Base-by-base conservation (phyloP, 1,140 invertebrate species). In the Ceratitis capitata region DNA sequence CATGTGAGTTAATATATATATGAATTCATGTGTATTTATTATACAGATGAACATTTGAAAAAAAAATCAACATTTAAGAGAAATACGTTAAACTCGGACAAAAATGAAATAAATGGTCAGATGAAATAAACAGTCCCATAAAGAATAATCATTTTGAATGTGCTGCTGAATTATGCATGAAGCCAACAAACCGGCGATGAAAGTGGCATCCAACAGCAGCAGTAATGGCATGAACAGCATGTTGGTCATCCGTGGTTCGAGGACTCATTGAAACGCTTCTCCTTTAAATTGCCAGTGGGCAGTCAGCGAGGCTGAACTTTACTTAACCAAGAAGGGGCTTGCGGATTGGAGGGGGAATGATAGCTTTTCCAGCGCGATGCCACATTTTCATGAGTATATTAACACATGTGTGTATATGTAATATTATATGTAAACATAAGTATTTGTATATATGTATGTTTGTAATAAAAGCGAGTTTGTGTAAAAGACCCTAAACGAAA, bases 61-160 rank as follows among this genome's bases (percentile, higher is more conserved):
- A 58, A 49, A 29, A 45, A 42, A 78, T 12, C 42, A 49, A 39
- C 3, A 83, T 23, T n/a, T 58, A 12, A 61, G 23, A 1, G 51
- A 84, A 84, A 45, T 56, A 74, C 47, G 35, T 53, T 12, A 47
- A 82, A 82, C 42, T 56, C 64, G 64, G 9, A 39, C 35, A 61
- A 88, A 91, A 91, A 89, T 90, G 90, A 91, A 90, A 91, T 91
- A 91, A 91, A 91, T 91, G 90, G 90, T 91, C 90, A 90, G 90
- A 89, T 91, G 90, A 91, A 91, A 91, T 91, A 91, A 91, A 91
- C 90, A 91, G 90, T 91, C 90, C 90, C 90, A 91, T 91, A 91
- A 91, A 91, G 90, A 91, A 91, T 91, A 91, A 91, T 91, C 90
- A 91, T 91, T 91, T 89, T 89, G 90, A 91, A 86, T 83, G 91